Base-by-base conservation (phyloP, 2,113 vertebrate genomes). In the Hucho hucho region DNA sequence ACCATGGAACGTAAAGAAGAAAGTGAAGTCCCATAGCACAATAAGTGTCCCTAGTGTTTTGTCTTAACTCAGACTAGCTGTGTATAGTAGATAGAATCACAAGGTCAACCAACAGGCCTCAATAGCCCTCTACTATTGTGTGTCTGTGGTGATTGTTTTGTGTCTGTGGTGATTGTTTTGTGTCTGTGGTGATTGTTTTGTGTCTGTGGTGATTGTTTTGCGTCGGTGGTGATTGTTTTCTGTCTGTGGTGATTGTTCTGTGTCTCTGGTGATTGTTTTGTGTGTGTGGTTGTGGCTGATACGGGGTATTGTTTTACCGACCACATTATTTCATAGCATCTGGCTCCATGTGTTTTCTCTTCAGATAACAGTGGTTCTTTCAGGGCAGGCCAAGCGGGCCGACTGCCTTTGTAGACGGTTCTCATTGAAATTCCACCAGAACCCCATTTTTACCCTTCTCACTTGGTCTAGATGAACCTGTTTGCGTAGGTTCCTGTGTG, bases 401-500 rank as follows among this genome's bases (percentile, higher is more conserved):
- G 24, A 6, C 43, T 5, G 37, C 32, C 77, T 76, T 80, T 83
- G 73, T 73, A 74, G 78, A 78, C n/a, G 1, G 47, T 68, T 49
- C 70, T 46, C 69, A 76, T 61, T 76, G 78, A 78, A 53, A 72
- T 29, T 37, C 53, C 72, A 75, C 22, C 32, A 80, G 64, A 76
- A 76, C 75, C 69, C 77, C 56, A 70, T 83, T 73, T 70, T 58
- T 58, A 76, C 28, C 69, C 18, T 20, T 64, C 64, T 74, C 64
- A 32, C 43, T 13, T 78, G 73, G 79, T 70, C 75, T 28, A 76
- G 73, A 83, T 75, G 63, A 76, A 56, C 47, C 49, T 26, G 64
- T 79, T 72, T 26, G 56, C 14, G 43, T 65, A 71, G 53, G 63
- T 32, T 6, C 69, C 69, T 0, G 28, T 20, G 20, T n/a, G 59